Evolutionary conservation across 2,113 vertebrate genomes (phyloP).

Genomic region (Siphamia tubifer): DNA sequence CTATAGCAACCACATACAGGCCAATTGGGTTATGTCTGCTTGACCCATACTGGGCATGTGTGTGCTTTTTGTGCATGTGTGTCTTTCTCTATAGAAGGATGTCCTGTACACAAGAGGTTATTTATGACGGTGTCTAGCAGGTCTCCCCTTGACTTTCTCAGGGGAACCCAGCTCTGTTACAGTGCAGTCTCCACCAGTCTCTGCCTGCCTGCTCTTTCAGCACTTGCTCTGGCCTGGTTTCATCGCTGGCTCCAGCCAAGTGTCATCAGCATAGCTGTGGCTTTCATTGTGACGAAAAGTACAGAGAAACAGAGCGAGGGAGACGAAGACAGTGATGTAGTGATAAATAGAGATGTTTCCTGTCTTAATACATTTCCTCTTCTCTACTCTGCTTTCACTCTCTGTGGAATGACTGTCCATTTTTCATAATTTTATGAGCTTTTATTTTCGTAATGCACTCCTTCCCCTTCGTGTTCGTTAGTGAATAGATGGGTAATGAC

Average conservation of each 20-base stretch:
- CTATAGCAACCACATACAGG: conserved; percentile 62
- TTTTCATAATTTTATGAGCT: conserved; percentile 16
- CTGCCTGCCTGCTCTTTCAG: conserved; percentile 39
- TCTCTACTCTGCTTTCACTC: conserved; percentile 13
- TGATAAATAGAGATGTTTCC: conserved; percentile 45
- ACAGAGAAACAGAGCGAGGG: conserved; percentile 7
- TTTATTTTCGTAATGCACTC: background rate
- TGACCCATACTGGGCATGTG: conserved; percentile 3
- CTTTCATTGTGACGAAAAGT: conserved; percentile 57
- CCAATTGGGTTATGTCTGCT: conserved; percentile 58
- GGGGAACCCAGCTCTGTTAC: conserved; percentile 38
- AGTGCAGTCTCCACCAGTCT: conserved; percentile 24
- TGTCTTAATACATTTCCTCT: conserved; percentile 25
- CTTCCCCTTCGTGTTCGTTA: background rate
- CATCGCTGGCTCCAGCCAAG: conserved; percentile 30
- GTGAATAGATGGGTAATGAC: background rate
- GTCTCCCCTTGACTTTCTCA: conserved; percentile 34
- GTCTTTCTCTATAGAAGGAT: conserved; percentile 41
- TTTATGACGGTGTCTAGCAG: conserved; percentile 53
- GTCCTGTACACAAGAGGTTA: conserved; percentile 51
- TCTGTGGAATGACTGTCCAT: conserved; percentile 6
- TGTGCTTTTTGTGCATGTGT: conserved; percentile 10
- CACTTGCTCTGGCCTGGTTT: conserved; percentile 54
- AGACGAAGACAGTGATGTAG: conserved; percentile 13
- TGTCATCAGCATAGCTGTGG: conserved; percentile 39